Evolutionary conservation across 37 sponge, comb jelly and placozoan genomes (phyloP).

Genomic region (Beroe ovata): DNA sequence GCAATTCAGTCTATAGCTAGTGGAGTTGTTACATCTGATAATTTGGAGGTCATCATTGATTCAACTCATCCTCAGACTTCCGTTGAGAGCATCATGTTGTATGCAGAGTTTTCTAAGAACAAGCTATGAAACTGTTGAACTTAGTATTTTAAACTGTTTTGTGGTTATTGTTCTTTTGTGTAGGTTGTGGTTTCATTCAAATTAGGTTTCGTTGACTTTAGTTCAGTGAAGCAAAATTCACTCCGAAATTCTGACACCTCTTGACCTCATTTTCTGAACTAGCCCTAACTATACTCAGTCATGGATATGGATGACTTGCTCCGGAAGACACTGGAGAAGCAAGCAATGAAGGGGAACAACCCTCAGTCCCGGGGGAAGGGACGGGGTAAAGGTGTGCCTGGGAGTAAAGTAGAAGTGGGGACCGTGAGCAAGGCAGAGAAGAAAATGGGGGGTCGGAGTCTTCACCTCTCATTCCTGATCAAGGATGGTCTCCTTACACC

Average conservation of each 20-base stretch:
- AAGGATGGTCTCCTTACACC: slow-evolving; percentile 25
- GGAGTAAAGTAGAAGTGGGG: not conserved
- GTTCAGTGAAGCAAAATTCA: too few species aligned
- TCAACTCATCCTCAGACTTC: slow-evolving; percentile 76
- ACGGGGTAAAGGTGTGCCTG: not conserved
- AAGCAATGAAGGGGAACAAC: not conserved
- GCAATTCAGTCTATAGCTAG: slow-evolving; percentile 82
- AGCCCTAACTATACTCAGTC: too few species aligned
- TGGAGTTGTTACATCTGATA: slow-evolving; percentile 67
- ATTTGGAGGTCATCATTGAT: slow-evolving; percentile 69
- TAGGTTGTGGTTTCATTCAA: too few species aligned
- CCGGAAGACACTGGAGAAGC: slow-evolving; percentile 48
- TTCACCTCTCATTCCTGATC: slow-evolving; percentile 57
- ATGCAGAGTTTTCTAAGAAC: slow-evolving; percentile 71
- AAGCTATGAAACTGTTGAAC: not conserved
- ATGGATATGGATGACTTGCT: slow-evolving; percentile 54
- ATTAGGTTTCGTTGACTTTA: too few species aligned
- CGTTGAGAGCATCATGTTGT: slow-evolving; percentile 68
- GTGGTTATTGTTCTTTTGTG: too few species aligned
- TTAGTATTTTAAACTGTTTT: too few species aligned
- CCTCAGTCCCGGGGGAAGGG: not conserved
- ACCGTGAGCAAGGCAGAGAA: slow-evolving; percentile 4
- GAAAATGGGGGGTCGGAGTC: slow-evolving; percentile 46
- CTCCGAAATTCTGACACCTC: not conserved
- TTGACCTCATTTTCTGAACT: not conserved